Evolutionary conservation across 2,888 invertebrate species (phyloP).

Genomic region (Mesorhabditis belari): DNA sequence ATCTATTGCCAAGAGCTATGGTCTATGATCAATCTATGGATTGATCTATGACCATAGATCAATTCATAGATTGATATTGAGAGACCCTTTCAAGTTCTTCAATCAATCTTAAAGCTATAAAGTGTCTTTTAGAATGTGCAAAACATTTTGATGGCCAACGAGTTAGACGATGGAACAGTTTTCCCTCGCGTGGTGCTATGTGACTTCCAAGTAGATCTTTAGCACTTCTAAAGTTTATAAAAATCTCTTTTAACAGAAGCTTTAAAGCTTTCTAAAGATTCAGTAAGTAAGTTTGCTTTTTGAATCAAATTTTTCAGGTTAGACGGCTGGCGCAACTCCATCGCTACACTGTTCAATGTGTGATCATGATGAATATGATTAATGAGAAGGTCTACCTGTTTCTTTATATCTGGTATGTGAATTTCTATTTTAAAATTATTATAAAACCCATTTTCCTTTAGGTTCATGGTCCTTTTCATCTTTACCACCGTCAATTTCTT

Average conservation of each 20-base stretch:
- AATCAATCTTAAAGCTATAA: neutral
- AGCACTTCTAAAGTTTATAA: too few species aligned
- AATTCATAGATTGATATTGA: conserved; percentile 5
- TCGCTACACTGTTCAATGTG: conserved; percentile 38
- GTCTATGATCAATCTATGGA: neutral
- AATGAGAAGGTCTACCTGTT: conserved; percentile 41
- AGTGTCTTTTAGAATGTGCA: conserved; percentile 14
- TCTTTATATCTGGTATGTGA: conserved; percentile 32
- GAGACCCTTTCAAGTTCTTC: conserved; percentile 3
- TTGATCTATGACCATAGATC: conserved; percentile 2
- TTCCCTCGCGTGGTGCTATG: conserved; percentile 57
- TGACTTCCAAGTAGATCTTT: conserved; percentile 39
- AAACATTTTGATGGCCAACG: conserved; percentile 26
- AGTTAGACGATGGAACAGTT: conserved; percentile 54
- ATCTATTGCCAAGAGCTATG: neutral
- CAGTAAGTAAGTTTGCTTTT: neutral
- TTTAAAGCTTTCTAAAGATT: neutral
- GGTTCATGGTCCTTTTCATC: conserved; percentile 31
- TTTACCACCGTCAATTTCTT: conserved; percentile 38
- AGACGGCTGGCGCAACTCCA: conserved; percentile 35
- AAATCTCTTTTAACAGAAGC: neutral
- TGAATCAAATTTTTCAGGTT: conserved; percentile 9
- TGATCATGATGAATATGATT: conserved; percentile 44
- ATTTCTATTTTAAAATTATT: conserved; percentile 23
- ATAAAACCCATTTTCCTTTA: conserved; percentile 26